phyloP scores from a whole-genome alignment of 2,888 invertebrate genomes.

The Drosophila ustulata region DNA sequence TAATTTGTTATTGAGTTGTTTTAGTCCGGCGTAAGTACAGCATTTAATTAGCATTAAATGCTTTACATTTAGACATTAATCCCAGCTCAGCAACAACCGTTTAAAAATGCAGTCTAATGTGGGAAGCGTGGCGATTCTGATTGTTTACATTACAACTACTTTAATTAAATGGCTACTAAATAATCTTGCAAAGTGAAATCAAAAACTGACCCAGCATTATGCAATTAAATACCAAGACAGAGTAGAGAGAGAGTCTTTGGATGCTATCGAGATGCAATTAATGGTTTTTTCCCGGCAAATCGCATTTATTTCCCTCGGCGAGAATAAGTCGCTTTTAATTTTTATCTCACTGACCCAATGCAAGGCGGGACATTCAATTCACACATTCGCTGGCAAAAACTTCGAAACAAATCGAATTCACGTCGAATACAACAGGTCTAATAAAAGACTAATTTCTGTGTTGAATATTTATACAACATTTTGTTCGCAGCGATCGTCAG shows the following conservation, averaged over 20 bases:
- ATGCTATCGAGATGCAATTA: neutral
- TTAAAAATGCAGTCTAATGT: too few relatives aligned
- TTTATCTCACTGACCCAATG: neutral
- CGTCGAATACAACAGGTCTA: neutral
- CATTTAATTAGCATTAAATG: too few relatives aligned
- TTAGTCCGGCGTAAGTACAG: neutral
- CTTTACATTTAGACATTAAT: too few relatives aligned
- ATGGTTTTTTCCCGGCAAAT: neutral
- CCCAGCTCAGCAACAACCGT: too few relatives aligned
- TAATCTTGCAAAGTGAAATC: too few relatives aligned
- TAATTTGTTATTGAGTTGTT: neutral
- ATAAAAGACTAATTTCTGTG: neutral
- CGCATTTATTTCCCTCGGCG: neutral
- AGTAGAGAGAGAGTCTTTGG: too few relatives aligned
- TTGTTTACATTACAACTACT: too few relatives aligned
- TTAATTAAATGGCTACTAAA: too few relatives aligned
- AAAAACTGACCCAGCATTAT: neutral
- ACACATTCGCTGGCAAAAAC: neutral
- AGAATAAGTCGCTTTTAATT: neutral
- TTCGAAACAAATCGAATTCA: neutral
- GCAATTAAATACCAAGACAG: neutral
- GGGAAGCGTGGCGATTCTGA: too few relatives aligned
- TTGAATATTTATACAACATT: constrained; percentile 6
- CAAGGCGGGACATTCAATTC: neutral
- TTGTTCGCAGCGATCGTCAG: constrained; percentile 6